These are phyloP conservation scores for Petrolisthes cinctipes DNA, from an alignment of 2,888 invertebrate genomes.

Conservation along the genomic window DNA sequence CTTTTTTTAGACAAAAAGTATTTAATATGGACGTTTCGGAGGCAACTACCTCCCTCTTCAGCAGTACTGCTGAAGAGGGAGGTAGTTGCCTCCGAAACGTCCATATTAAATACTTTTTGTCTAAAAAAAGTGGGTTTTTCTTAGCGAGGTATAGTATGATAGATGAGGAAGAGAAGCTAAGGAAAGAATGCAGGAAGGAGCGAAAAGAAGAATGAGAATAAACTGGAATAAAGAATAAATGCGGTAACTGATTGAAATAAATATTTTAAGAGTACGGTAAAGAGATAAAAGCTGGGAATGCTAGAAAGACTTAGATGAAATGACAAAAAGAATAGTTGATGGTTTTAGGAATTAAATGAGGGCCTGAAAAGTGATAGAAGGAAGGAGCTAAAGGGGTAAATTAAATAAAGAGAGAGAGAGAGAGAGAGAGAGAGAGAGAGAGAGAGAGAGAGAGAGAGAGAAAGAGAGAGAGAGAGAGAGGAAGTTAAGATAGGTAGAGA, in stretches of 20 bases:
- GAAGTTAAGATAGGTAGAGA: not conserved
- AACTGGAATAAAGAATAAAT: not conserved
- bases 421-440: conserved; percentile 11
- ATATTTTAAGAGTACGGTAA: not conserved
- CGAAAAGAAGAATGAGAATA: not conserved
- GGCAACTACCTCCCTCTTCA: no score
- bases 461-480: not conserved
- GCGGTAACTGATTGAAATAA: not conserved
- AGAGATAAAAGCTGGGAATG: not conserved
- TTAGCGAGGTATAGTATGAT: no score
- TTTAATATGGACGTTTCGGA: no score
- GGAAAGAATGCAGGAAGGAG: not conserved
- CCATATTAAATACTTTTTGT: no score
- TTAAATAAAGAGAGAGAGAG: conserved; percentile 13
- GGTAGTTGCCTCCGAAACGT: no score
- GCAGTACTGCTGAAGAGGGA: no score
- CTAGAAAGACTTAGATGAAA: no score
- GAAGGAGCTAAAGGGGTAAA: no score
- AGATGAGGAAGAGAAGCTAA: not conserved
- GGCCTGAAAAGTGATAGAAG: not conserved
- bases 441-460: not conserved
- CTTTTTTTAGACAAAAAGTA: no score
- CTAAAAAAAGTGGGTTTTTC: no score
- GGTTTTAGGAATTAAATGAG: not conserved
- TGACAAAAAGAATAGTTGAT: not conserved